Base-by-base conservation (phyloP, 2,888 invertebrate species). In the Spicauda simplicius region DNA sequence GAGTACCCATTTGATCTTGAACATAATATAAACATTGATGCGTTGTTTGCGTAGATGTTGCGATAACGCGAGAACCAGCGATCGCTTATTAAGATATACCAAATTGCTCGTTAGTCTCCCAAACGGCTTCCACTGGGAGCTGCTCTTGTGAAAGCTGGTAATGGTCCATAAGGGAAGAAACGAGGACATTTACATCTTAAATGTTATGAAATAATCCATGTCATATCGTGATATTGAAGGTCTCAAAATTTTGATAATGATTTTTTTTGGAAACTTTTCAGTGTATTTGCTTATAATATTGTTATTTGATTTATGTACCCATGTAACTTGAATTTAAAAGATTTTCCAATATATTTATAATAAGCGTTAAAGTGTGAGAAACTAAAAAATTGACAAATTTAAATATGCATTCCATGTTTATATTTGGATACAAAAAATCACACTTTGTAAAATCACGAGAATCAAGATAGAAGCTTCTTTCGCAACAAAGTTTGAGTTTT, bases 21-120 rank as follows among this genome's bases (percentile, higher is more conserved):
- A 55, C 59, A 14, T 45, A 58, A 59, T 65, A 65, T 48, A 66
- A 66, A 55, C 65, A 65, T 65, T 30, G 37, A 50, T 58, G 18
- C n/a, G 53, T 65, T 65, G 59, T 66, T 55, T 66, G 65, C 45
- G 66, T 60, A 50, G 67, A 67, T 67, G 56, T 33, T 4, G 37
- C 59, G 67, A 67, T 67, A 67, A 55, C 55, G 18, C 20, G 37
- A 25, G 66, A 50, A 60, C 50, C 50, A 66, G 56, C 64, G 70
- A 72, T 71, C 68, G 48, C 62, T 70, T 59, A 70, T 56, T 68
- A 64, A 67, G 70, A 71, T 74, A 71, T 59, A 63, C 56, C 54
- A 63, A 67, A 69, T 70, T 60, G 71, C 72, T 72, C 71, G 69
- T 74, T 73, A 72, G 59, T 67, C 55, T 71, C 60, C 48, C 57